Evolutionary conservation across 2,113 vertebrate species (phyloP).

Genomic region (Sisor rabdophorus): DNA sequence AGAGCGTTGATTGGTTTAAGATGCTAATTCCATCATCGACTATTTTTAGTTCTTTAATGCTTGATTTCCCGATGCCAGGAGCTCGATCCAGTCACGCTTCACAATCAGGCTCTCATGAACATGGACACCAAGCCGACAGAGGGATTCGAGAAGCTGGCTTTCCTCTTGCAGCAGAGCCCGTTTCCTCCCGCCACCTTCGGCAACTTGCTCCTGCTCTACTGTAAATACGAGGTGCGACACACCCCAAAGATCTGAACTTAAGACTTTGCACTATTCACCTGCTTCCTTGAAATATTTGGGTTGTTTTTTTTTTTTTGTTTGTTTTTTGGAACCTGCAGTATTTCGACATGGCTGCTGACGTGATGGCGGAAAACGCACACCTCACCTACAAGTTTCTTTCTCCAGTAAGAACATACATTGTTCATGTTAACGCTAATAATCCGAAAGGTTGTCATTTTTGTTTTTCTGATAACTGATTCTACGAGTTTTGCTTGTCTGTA

Average conservation of each 20-base stretch:
- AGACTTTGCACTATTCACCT: not conserved
- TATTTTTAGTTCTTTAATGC: not conserved
- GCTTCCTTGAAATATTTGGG: not conserved
- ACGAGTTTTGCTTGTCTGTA: not conserved
- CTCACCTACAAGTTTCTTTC: constrained; percentile 91
- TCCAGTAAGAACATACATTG: constrained; percentile 63
- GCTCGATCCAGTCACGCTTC: constrained; percentile 88
- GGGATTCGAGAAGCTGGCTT: constrained; percentile 92
- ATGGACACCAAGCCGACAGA: constrained; percentile 88
- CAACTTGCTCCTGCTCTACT: constrained; percentile 90
- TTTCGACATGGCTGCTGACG: constrained; percentile 90
- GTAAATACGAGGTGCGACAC: constrained; percentile 75
- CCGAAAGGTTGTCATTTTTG: not conserved
- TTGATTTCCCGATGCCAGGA: constrained; percentile 60
- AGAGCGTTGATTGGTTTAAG: not conserved
- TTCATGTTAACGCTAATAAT: not conserved
- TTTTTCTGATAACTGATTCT: not conserved
- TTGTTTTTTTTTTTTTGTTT: not conserved
- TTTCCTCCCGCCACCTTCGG: constrained; percentile 91
- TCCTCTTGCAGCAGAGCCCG: constrained; percentile 88
- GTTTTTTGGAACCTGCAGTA: constrained; percentile 67
- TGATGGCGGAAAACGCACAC: constrained; percentile 92
- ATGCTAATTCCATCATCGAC: not conserved
- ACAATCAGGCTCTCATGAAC: constrained; percentile 93
- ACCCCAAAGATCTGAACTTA: not conserved